Percentiles rank a stretch among this genome's conserved stretches.
phyloP scores from a whole-genome alignment of 35 echinoderm and acorn worm genomes.

The Apostichopus japonicus region DNA sequence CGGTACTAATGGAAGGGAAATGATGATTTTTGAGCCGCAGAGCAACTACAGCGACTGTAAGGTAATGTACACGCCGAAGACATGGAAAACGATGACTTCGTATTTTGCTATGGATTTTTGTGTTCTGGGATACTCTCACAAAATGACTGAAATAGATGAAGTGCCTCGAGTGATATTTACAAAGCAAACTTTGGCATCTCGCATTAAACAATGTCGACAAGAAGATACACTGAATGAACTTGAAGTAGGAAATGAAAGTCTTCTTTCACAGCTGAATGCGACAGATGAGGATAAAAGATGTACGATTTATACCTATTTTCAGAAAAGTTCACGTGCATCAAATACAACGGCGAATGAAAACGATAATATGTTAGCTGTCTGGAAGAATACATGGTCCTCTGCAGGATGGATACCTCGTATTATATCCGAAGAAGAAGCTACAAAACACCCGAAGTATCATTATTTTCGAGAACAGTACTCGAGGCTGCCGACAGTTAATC shows the following conservation, averaged over 20 bases:
- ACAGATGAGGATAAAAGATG: background rate
- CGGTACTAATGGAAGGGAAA: too few species aligned
- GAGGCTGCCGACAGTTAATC: background rate
- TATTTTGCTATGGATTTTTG: slow-evolving; percentile 32
- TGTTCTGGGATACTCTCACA: background rate
- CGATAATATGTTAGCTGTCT: background rate
- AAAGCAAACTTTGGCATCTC: background rate
- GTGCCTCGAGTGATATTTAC: background rate
- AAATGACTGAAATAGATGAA: background rate
- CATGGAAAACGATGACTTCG: slow-evolving; percentile 5
- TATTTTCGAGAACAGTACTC: background rate
- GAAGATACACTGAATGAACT: background rate
- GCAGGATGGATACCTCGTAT: slow-evolving; percentile 15
- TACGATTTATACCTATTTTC: background rate
- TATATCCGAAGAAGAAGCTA: slow-evolving; percentile 2
- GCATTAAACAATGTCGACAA: background rate
- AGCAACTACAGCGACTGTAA: background rate
- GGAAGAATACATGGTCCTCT: slow-evolving; percentile 8
- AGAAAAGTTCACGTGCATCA: background rate
- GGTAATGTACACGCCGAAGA: slow-evolving; percentile 4
- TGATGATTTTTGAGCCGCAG: too few species aligned
- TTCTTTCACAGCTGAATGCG: too few species aligned
- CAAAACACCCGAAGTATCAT: background rate
- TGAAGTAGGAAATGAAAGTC: background rate
- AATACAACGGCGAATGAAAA: background rate